Evolutionary conservation across 2,113 vertebrate genomes (phyloP).

Genomic region (Stercorarius parasiticus): DNA sequence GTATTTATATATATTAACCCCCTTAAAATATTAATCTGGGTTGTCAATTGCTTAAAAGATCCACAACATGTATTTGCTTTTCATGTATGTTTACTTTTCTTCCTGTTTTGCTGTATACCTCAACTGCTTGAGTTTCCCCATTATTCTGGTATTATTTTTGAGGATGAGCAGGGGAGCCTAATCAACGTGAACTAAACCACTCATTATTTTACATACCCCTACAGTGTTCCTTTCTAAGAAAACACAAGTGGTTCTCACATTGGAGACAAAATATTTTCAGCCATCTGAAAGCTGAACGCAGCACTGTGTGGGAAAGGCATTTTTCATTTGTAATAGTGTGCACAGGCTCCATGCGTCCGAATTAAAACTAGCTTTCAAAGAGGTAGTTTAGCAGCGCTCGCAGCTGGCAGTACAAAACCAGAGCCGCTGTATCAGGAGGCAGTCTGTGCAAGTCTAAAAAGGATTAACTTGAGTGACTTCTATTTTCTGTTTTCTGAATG

Average conservation of each 20-base stretch:
- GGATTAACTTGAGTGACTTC: conserved; percentile 35
- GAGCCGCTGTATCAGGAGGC: neutral
- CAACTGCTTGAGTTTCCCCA: neutral
- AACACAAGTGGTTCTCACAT: neutral
- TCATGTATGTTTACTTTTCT: neutral
- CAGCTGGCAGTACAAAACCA: conserved; percentile 1
- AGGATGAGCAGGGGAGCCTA: neutral
- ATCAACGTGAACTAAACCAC: neutral
- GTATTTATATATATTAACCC: fast-evolving
- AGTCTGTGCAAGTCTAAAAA: neutral
- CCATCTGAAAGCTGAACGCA: neutral
- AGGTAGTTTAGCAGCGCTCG: neutral
- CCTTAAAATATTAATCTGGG: neutral
- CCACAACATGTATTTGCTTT: neutral
- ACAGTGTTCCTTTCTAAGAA: neutral
- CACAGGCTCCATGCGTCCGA: neutral
- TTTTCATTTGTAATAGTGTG: neutral
- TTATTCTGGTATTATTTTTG: neutral
- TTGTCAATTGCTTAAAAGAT: neutral
- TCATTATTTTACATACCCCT: neutral
- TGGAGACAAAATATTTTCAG: neutral
- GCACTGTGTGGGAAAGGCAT: neutral
- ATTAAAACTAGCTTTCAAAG: neutral
- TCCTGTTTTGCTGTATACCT: neutral
- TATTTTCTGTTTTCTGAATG: conserved; percentile 54